Evolutionary conservation across 2,797 vertebrate genomes (phyloP).

Genomic region (Clarias fuscus): DNA sequence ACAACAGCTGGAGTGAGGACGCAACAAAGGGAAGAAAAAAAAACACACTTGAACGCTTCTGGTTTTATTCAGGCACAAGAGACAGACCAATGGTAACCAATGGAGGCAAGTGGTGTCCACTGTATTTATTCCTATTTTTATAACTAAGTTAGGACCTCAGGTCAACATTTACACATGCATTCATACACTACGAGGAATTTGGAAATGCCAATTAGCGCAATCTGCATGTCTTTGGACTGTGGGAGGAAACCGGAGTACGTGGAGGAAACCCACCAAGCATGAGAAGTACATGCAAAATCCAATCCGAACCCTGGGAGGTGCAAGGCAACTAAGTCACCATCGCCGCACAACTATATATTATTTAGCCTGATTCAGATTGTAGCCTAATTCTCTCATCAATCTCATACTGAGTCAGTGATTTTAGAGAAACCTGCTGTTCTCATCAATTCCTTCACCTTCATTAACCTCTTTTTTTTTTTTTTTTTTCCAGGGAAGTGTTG

Average conservation of each 20-base stretch:
- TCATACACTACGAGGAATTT: no score
- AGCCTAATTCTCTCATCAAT: not conserved
- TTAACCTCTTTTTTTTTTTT: not conserved
- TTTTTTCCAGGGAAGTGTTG: not conserved
- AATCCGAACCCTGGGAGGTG: no score
- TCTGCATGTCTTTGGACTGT: not conserved
- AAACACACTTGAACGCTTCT: not conserved
- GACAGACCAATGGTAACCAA: not conserved
- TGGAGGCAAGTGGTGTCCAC: no score
- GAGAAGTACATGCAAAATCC: no score
- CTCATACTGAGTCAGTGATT: not conserved
- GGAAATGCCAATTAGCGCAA: no score
- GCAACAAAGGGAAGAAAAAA: not conserved
- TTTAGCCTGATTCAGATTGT: not conserved
- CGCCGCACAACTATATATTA: not conserved
- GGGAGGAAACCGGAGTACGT: no score
- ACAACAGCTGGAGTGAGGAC: constrained; percentile 74
- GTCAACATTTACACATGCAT: no score
- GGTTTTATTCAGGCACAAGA: not conserved
- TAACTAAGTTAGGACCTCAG: no score
- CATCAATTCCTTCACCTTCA: not conserved
- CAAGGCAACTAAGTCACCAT: no score
- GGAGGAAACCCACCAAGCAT: no score
- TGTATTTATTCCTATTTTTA: no score
- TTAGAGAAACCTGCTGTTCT: not conserved